Evolutionary conservation across 2,113 vertebrate species (phyloP).

Genomic region (Vicugna pacos): DNA sequence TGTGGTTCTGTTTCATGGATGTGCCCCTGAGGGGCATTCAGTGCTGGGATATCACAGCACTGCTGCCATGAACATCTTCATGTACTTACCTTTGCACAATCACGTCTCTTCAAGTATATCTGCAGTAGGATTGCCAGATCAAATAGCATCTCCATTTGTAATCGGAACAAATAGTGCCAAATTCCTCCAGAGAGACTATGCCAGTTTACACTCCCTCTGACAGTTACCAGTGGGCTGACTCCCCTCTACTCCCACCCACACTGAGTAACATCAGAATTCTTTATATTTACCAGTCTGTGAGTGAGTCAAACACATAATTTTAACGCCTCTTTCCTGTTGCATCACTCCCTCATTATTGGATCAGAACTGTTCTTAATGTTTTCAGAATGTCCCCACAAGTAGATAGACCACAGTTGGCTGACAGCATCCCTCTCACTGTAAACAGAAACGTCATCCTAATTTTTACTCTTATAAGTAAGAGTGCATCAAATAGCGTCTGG

Average conservation of each 20-base stretch:
- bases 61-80: rapidly evolving
- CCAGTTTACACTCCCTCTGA: background rate
- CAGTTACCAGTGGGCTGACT: background rate
- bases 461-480: conserved; percentile 24
- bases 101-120: background rate
- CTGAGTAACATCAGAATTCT: background rate
- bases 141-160: background rate
- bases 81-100: rapidly evolving
- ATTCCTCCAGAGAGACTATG: background rate
- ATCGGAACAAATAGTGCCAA: background rate
- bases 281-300: background rate
- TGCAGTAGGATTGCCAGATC: background rate
- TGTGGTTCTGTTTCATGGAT: background rate
- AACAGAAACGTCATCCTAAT: background rate
- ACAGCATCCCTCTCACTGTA: background rate
- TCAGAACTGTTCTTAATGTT: background rate
- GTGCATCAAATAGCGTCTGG: background rate
- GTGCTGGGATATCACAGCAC: background rate
- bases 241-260: background rate
- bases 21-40: background rate
- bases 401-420: background rate
- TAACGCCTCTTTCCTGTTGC: background rate
- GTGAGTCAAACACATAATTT: background rate
- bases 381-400: background rate
- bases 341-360: background rate